Evolutionary conservation across 2,888 invertebrate species (phyloP).

Genomic region (Pandemis cinnamomeana): DNA sequence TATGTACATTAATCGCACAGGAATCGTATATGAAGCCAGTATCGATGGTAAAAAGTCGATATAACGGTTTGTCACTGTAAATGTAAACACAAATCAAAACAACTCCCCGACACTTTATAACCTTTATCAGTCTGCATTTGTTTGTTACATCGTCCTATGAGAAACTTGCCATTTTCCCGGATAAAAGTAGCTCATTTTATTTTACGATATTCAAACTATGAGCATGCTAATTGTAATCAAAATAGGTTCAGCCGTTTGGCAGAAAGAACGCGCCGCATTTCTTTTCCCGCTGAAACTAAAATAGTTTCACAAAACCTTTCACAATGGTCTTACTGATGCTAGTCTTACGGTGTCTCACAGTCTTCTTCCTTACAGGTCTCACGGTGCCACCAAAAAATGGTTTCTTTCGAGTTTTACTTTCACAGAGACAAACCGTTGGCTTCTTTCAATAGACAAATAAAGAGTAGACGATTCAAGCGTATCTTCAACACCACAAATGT

Average conservation of each 20-base stretch:
- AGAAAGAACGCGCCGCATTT: too few relatives aligned
- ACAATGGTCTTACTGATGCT: too few relatives aligned
- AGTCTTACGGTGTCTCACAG: too few relatives aligned
- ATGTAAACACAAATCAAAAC: constrained; percentile 2
- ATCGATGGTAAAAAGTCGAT: constrained; percentile 19
- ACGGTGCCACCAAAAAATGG: background rate
- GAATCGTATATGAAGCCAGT: constrained; percentile 9
- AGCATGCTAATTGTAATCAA: too few relatives aligned
- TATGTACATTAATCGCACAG: constrained; percentile 1
- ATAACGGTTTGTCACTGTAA: constrained; percentile 28
- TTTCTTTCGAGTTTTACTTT: background rate
- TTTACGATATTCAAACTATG: too few relatives aligned
- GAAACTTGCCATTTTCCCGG: too few relatives aligned
- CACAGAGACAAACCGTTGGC: constrained; percentile 18
- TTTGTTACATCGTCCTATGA: too few relatives aligned
- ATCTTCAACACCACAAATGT: background rate
- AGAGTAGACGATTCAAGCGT: constrained; percentile 14
- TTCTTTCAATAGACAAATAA: constrained; percentile 13
- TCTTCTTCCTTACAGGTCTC: too few relatives aligned
- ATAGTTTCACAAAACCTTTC: too few relatives aligned
- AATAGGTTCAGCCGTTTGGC: too few relatives aligned
- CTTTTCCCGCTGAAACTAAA: too few relatives aligned
- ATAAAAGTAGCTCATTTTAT: too few relatives aligned
- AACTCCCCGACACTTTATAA: background rate
- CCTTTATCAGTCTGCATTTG: background rate